Evolutionary conservation across 2,113 vertebrate species (phyloP).

Genomic region (Galemys pyrenaicus): DNA sequence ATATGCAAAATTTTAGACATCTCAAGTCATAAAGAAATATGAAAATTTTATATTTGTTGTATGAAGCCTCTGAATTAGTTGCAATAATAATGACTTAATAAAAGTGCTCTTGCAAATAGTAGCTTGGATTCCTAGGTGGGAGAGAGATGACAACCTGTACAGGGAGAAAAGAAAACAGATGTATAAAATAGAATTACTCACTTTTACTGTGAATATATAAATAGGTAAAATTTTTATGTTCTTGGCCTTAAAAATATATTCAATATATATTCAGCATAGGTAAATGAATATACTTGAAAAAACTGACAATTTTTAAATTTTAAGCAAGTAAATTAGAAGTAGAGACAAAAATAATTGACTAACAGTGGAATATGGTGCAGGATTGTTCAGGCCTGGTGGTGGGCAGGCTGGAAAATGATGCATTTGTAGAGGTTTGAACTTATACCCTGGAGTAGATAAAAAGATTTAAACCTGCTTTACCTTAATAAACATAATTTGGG

Average conservation of each 20-base stretch:
- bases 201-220: background rate
- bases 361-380: background rate
- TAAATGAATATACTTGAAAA: background rate
- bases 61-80: constrained; percentile 3
- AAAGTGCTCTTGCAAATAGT: background rate
- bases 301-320: constrained; percentile 2
- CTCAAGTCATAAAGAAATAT: background rate
- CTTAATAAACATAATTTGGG: too few species aligned
- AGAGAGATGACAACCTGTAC: background rate
- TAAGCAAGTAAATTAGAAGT: background rate
- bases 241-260: background rate
- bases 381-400: too few species aligned
- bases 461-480: too few species aligned
- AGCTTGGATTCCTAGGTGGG: background rate
- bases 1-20: background rate
- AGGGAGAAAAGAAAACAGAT: background rate
- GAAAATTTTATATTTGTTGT: background rate
- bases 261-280: background rate
- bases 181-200: background rate
- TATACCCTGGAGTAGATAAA: too few species aligned
- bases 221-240: background rate
- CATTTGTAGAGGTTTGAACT: too few species aligned
- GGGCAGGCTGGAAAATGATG: too few species aligned
- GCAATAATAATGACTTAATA: background rate
- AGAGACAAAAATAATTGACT: background rate